Base-by-base conservation (phyloP, 2,888 invertebrate genomes). In the Scaptomyza polygonia region DNA sequence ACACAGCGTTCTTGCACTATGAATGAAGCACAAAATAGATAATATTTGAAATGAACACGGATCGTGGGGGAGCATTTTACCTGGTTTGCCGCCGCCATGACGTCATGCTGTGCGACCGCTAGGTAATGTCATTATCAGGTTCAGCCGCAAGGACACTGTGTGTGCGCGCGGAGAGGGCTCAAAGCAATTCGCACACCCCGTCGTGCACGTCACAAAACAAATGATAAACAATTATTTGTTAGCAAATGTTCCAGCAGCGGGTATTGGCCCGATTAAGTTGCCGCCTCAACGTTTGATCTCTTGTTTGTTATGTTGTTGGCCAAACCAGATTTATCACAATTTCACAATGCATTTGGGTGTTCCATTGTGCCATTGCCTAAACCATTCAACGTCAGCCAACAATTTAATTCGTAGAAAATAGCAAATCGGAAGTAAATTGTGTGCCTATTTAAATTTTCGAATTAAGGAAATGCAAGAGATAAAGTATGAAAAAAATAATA, bases 221-320 rank as follows among this genome's bases (percentile, higher is more conserved):
- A 80, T 86, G 83, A 87, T 88, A 88, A 90, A 86, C 85, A 89
- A 79, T 77, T 81, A 77, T 79, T 88, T 87, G 81, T 80, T 81
- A 48, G 57, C 34, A 44, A 77, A 67, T 67, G 53, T 58, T 69
- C 45, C 65, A 52, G 51, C 65, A 48, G 53, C 34, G 58, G 52
- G 53, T 48, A 69, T 70, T 61, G 73, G 78, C 67, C 66, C 59
- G 56, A 57, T 63, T 55, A 61, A 27, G 66, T 66, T 61, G 85
- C 63, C 58, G 82, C 72, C 43, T n/a, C 49, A 47, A n/a, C 67
- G 67, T 78, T 81, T 70, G 70, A 72, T 73, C 79, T 77, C 62
- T 68, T 70, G 75, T 81, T 84, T 47, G 30, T 18, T 16, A 12
- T 16, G 61, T 48, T 48, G 48, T 72, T 64, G 73, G 74, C 73